phyloP scores from a whole-genome alignment of 2,888 invertebrate species.

The Limnephilus auricula region DNA sequence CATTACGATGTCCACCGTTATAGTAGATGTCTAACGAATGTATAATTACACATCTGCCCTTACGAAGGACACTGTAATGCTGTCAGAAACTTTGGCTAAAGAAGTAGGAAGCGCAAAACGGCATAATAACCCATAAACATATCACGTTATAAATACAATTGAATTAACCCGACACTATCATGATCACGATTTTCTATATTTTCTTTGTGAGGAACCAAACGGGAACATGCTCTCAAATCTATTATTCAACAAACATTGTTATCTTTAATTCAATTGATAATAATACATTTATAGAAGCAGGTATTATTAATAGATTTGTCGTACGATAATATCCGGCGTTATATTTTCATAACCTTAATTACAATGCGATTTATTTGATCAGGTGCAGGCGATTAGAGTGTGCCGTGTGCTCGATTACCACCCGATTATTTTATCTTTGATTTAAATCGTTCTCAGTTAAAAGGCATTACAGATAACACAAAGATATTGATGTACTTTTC shows the following conservation, averaged over 20 bases:
- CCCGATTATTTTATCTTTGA: not conserved
- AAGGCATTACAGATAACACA: not conserved
- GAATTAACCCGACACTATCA: too few relatives aligned
- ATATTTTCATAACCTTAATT: not conserved
- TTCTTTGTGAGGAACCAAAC: not conserved
- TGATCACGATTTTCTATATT: not conserved
- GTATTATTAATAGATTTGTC: not conserved
- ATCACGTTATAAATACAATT: too few relatives aligned
- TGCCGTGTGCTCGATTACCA: not conserved
- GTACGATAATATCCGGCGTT: not conserved
- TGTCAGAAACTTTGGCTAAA: too few relatives aligned
- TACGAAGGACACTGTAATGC: too few relatives aligned
- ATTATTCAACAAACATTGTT: not conserved
- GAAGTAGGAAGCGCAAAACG: too few relatives aligned
- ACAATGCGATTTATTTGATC: not conserved
- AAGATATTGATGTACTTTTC: not conserved
- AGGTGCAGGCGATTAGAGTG: not conserved
- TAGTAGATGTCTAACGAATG: too few relatives aligned
- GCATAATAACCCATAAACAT: too few relatives aligned
- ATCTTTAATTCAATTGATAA: not conserved
- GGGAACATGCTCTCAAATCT: not conserved
- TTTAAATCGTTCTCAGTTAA: not conserved
- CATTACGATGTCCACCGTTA: too few relatives aligned
- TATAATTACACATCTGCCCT: too few relatives aligned
- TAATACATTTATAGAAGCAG: not conserved